phyloP scores from a whole-genome alignment of 2,888 invertebrate species.

The Trichopria drosophilae region DNA sequence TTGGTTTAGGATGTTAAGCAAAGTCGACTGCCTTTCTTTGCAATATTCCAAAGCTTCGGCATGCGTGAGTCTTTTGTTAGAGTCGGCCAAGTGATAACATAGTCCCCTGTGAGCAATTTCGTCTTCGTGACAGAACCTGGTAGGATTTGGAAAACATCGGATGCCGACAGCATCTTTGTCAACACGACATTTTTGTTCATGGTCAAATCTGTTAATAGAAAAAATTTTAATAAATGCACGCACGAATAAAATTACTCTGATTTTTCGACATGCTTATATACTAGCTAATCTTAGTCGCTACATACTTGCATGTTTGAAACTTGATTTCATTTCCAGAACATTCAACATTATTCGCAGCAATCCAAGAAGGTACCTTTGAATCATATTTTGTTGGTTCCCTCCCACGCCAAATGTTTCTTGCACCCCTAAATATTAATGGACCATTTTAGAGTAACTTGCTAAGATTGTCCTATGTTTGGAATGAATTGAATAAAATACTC shows the following conservation, averaged over 20 bases:
- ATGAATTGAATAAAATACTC: not conserved
- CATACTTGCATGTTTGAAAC: constrained; percentile 55
- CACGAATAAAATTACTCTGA: not conserved
- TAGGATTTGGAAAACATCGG: constrained; percentile 54
- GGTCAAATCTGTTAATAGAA: constrained; percentile 43
- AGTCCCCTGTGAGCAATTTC: constrained; percentile 60
- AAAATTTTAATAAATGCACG: not conserved
- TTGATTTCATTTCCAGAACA: constrained; percentile 58
- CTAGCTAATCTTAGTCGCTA: not conserved
- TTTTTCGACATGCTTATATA: not conserved
- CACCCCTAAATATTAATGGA: constrained; percentile 58
- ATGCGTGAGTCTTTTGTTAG: constrained; percentile 52
- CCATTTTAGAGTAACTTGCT: not conserved
- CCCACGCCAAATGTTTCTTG: constrained; percentile 62
- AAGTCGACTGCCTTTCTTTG: constrained; percentile 53
- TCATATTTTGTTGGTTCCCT: constrained; percentile 46
- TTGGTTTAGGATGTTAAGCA: constrained; percentile 60
- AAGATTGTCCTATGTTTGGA: not conserved
- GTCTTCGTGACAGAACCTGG: constrained; percentile 58
- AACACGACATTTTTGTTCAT: constrained; percentile 49
- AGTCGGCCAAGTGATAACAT: constrained; percentile 60
- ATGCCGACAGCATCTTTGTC: constrained; percentile 57
- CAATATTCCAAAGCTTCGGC: constrained; percentile 59
- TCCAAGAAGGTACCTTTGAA: constrained; percentile 46
- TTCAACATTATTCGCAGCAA: constrained; percentile 53